Base-by-base conservation (phyloP, 2,888 invertebrate genomes). In the Catonia carolina region DNA sequence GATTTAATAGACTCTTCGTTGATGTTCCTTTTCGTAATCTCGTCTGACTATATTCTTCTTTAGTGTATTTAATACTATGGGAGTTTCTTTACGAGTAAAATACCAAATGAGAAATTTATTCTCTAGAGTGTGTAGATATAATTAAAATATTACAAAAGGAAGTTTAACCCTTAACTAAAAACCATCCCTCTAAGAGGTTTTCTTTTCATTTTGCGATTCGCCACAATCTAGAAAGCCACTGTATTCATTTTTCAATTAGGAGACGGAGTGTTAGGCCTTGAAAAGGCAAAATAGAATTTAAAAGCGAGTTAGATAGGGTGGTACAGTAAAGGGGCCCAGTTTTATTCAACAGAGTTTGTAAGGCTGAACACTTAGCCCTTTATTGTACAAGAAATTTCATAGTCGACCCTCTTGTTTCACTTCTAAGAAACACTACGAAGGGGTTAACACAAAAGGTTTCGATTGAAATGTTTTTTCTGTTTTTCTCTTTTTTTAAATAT, bases 211-310 rank as follows among this genome's bases (percentile, higher is more conserved):
- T 8, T 27, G 27, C 4, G 27, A 27, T 56, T 42, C 36, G 18
- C 35, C 41, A 45, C 53, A 39, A 48, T 20, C 54, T 51, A 54
- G 54, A 52, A 58, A 58, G 58, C 58, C 54, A 58, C 58, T 58
- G 58, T 58, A 54, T 58, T 58, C 58, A 58, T 58, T 58, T 58
- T 54, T 58, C 58, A 58, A 58, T 58, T 58, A 58, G 41, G 54
- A 41, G 35, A 17, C 31, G 39, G 22, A 52, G 52, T 37, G 52
- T 54, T 42, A 37, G 54, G 58, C 53, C 53, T 42, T 51, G 52
- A 52, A 53, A 58, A 58, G 49, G 58, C 35, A 52, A 41, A 52
- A 51, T 51, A 52, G 37, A 42, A 48, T 47, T 33, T 15, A 55
- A 55, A 56, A 49, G 56, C 45, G 47, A 27, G 27, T 4, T n/a